A percentile compares a stretch with the other conserved stretches of the same genome.
Evolutionary conservation across 2,113 vertebrate genomes (phyloP).

Genomic region (Scophthalmus maximus): DNA sequence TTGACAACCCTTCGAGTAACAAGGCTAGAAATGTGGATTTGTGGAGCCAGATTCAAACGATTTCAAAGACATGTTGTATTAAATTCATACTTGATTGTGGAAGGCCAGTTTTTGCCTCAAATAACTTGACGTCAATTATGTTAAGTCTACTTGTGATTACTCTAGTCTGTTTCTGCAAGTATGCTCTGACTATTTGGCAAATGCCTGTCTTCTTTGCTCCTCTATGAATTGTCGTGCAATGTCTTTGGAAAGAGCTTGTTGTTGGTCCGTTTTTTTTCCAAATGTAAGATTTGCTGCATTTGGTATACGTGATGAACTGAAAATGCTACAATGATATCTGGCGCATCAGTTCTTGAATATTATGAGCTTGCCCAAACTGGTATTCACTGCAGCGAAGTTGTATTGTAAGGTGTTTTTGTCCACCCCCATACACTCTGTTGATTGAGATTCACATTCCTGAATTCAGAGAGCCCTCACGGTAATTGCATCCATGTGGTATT

Average conservation of each 20-base stretch:
- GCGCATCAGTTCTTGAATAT: neutral
- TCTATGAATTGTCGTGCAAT: too few species aligned
- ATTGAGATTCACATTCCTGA: slow-evolving; percentile 22
- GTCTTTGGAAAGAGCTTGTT: neutral
- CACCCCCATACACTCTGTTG: neutral
- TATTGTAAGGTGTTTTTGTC: slow-evolving; percentile 1
- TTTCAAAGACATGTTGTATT: slow-evolving; percentile 14
- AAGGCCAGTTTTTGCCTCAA: neutral
- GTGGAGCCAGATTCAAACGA: slow-evolving; percentile 11
- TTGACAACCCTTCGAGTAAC: slow-evolving; percentile 52
- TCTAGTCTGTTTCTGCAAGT: neutral
- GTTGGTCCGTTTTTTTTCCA: neutral
- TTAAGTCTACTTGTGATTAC: neutral
- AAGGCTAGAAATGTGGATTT: slow-evolving; percentile 52
- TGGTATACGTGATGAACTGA: neutral
- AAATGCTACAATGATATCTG: neutral
- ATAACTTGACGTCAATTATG: neutral
- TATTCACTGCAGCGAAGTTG: too few species aligned
- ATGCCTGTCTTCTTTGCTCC: neutral
- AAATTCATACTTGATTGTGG: slow-evolving; percentile 1
- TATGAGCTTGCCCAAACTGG: too few species aligned
- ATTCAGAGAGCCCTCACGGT: neutral
- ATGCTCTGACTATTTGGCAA: too few species aligned
- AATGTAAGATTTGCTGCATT: neutral
- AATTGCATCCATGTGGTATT: slow-evolving; percentile 17